Evolutionary conservation across 2,113 vertebrate species (phyloP), one percentile per base, ranked within the genome.

Genomic region (Sorex araneus): DNA sequence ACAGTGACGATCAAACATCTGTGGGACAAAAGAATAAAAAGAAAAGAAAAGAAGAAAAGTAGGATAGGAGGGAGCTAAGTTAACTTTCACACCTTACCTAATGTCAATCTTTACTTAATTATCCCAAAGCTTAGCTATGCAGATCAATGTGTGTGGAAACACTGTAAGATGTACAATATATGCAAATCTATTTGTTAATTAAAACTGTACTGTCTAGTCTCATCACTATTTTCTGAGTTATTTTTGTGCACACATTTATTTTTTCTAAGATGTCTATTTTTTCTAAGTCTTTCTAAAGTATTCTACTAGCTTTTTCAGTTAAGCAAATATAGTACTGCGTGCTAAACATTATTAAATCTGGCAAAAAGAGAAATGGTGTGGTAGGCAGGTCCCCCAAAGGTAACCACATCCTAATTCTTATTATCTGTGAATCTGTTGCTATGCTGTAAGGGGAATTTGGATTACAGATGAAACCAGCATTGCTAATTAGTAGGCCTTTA

Each of bases 161-260:
- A 50, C 47, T 50, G 47, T 13, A 50, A 50, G 13, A 7, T 50
- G 2, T 9, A 50, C 9, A 50, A 67, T 73, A 2, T 25, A 3
- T 43, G 45, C 32, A 12, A 69, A 87, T 93, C 32, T 13, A 74
- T 34, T 36, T 60, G 2, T 18, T 50, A 76, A 76, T 84, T 10
- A 32, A 3, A 71, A 89, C 18, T n/a, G 3, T 45, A 70, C 9
- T 34, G 8, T 28, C 27, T 67, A 30, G n/a, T 15, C 16, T 34
- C 94, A 63, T 32, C 28, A 34, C 60, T 36, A 71, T 73, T 86
- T 90, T 82, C 25, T 57, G 64, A 15, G 32, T 79, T 84, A 10
- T 63, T 91, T 19, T 32, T 81, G 10, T 66, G 64, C 80, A 88
- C 64, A 27, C 60, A 87, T 28, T 85, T 25, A 91, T 83, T 88